These are phyloP conservation scores for Barypeithes pellucidus DNA, from an alignment of 2,888 invertebrate genomes.

Conservation along the genomic window DNA sequence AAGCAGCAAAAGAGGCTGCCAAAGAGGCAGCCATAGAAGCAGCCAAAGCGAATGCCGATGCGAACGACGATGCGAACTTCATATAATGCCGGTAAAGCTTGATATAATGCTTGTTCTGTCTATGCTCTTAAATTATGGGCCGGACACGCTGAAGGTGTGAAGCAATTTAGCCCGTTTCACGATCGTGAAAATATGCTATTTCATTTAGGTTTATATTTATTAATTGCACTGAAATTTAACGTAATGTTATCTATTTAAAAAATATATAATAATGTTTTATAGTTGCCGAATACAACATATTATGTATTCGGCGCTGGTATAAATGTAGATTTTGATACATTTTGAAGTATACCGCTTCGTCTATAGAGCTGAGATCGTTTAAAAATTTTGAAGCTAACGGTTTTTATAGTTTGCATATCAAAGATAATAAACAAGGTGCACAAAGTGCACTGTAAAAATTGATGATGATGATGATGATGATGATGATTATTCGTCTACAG, in stretches of 20 bases:
- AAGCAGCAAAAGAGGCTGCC: constrained; percentile 73
- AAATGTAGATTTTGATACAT: too few species aligned
- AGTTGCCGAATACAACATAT: too few species aligned
- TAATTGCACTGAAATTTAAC: not conserved
- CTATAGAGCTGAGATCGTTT: too few species aligned
- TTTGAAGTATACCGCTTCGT: too few species aligned
- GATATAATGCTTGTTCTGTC: not conserved
- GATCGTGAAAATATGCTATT: not conserved
- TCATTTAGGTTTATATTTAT: not conserved
- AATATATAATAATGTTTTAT: not conserved
- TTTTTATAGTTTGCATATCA: too few species aligned
- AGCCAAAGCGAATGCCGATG: constrained; percentile 68
- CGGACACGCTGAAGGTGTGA: constrained; percentile 8
- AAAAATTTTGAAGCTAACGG: too few species aligned
- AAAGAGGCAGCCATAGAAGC: constrained; percentile 70
- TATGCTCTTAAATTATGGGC: not conserved
- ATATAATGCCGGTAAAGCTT: constrained; percentile 15
- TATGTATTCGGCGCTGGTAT: too few species aligned
- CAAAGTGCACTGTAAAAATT: too few species aligned
- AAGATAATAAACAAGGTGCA: too few species aligned
- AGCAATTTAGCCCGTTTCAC: not conserved
- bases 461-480: too few species aligned
- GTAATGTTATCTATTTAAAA: not conserved
- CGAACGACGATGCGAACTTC: constrained; percentile 31
- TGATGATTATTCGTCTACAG: too few species aligned